Conservation (phyloP, 53 echinoderm and acorn worm species). For the Actinopyga echinites region DNA sequence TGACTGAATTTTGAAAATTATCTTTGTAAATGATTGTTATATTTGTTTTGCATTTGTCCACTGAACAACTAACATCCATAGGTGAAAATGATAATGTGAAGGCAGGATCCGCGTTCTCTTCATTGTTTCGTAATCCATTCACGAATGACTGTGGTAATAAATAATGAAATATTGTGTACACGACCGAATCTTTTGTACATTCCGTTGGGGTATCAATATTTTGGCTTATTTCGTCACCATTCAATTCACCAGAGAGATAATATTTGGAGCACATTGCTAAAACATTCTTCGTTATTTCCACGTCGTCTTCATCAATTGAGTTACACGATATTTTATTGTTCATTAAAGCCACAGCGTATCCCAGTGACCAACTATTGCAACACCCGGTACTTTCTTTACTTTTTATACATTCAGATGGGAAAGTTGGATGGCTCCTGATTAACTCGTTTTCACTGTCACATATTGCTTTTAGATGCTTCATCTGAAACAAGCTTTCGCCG, state of each 20-base stretch:
- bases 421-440: constrained; percentile 34
- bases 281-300: constrained; percentile 12
- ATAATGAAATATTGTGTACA: constrained; percentile 63
- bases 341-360: constrained; percentile 54
- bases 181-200: not conserved
- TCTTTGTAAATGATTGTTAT: constrained; percentile 48
- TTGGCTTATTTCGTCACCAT: not conserved
- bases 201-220: not conserved
- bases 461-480: constrained; percentile 23
- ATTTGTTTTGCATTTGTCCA: not conserved
- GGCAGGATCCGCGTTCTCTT: not conserved
- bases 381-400: not conserved
- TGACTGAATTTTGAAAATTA: constrained; percentile 24
- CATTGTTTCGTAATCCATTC: constrained; percentile 1
- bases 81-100: constrained; percentile 51
- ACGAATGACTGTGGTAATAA: constrained; percentile 45
- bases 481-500: not conserved
- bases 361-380: constrained; percentile 61
- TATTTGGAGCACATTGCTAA: constrained; percentile 44
- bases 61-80: not conserved
- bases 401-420: not conserved
- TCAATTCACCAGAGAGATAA: constrained; percentile 33
- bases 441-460: constrained; percentile 24
- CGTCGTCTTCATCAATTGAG: constrained; percentile 55
- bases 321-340: constrained; percentile 60